Conservation (phyloP, 1,140 invertebrate genomes). For the Samia ricini region DNA sequence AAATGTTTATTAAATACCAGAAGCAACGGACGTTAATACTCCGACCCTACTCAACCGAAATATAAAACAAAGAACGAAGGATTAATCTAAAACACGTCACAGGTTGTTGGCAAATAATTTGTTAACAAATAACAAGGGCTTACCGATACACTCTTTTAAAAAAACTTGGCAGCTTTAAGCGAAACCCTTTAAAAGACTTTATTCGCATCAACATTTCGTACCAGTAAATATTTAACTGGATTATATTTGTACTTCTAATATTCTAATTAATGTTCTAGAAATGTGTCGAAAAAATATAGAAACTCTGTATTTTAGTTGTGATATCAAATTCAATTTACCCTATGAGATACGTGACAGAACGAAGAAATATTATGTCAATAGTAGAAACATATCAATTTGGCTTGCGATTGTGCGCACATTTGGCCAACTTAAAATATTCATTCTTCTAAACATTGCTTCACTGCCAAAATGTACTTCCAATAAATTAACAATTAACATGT, state of each 20-base stretch:
- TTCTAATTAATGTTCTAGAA: no score
- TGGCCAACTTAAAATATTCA: not conserved
- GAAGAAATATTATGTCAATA: not conserved
- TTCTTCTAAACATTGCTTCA: not conserved
- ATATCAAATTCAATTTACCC: not conserved
- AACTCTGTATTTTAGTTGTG: not conserved
- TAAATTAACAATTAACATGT: not conserved
- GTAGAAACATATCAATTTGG: not conserved
- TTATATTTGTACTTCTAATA: no score
- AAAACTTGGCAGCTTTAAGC: not conserved
- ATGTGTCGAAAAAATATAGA: not conserved
- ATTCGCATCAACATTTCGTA: not conserved
- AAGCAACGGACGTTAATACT: not conserved
- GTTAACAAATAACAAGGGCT: not conserved
- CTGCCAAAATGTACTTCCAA: not conserved
- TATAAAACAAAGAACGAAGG: not conserved
- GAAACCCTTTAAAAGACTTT: not conserved
- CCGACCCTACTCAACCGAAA: not conserved
- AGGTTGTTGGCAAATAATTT: slow-evolving; percentile 4
- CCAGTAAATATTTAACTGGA: no score
- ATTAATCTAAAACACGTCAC: not conserved
- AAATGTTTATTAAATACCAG: not conserved
- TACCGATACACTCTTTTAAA: not conserved
- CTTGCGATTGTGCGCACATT: not conserved
- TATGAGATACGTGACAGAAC: not conserved